Evolutionary conservation across 1,140 invertebrate genomes (phyloP), one percentile per base, ranked within the genome.

Genomic region (Apis mellifera): DNA sequence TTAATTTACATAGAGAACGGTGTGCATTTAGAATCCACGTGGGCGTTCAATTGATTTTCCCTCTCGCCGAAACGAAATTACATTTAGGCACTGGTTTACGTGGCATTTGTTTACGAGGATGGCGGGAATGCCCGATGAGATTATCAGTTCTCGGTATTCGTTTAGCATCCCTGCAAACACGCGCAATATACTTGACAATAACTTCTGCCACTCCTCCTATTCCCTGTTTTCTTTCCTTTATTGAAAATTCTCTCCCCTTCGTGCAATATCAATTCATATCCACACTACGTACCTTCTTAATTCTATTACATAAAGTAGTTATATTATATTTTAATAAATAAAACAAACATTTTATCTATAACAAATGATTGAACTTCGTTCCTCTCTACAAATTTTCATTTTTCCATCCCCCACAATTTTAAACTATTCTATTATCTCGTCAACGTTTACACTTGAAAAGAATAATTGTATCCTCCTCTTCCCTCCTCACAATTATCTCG

Each of bases 1-100:
- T 73, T 57, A 72, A 83, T 86, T 86, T 86, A 64, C 76, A 86
- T 77, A 76, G 72, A 48, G 57, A 71, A 59, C 70, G 75, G 9
- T 7, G 79, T 60, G 80, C 84, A 76, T 87, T 87, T 87, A 70
- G 81, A 75, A 87, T 86, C 81, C 66, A 72, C 60, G 55, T n/a
- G 52, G 65, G 21, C 78, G 68, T 86, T 87, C 82, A 87, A 88
- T 88, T 87, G 86, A 88, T 88, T 88, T 84, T 72, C 62, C 68
- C 32, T 64, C 32, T 76, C 62, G 70, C 23, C n/a, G 26, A 71
- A 21, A 55, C 85, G 57, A 88, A 88, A 88, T 88, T 84, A 87
- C 87, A 87, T 88, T 88, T 87, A 84, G 85, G 78, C 82, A 71
- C 70, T 69, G 77, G 78, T 82, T 82, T 80, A 84, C 77, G 82